Base-by-base conservation (phyloP, 1,140 invertebrate species). In the Drosophila pseudoobscura region DNA sequence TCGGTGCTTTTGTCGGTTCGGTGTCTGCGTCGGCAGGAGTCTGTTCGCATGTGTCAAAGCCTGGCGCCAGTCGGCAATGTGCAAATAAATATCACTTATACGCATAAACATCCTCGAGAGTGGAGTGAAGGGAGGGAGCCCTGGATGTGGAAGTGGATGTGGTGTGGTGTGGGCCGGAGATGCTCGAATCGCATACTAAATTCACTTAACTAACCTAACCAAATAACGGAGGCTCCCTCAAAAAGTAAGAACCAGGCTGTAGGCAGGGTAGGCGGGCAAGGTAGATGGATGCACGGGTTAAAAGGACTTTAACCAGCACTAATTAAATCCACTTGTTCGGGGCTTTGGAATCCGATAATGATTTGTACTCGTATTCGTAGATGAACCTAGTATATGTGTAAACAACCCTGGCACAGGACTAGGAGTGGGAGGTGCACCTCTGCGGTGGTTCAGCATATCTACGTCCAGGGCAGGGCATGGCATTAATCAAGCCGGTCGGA, bases 51-150 rank as follows among this genome's bases (percentile, higher is more conserved):
- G 26, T 60, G 46, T 41, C 49, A 47, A 44, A 57, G 56, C 65
- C 54, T 76, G 73, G 62, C 74, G 73, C 69, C 73, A 78, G 71
- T 43, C 24, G 66, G 71, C 43, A 64, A 64, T 56, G 75, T 71
- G 60, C 56, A 75, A 71, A 80, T 80, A 80, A 82, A 82, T 82
- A 82, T 82, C 78, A 74, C 49, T 74, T 82, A 65, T 65, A 65
- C 58, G 72, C 61, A 70, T 50, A 63, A 53, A 70, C 69, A 58
- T 49, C 20, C 58, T 50, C 35, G 15, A 31, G 15, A 61, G 70
- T 17, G 59, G 24, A 22, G 24, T 39, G 46, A 54, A 61, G 57
- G 31, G 26, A 20, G 17, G 4, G 2, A 8, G 8, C 31, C 31
- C 7, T 26, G 50, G 3, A 26, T 26, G 24, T 5, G 24, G 24